Base-by-base conservation (phyloP, 1,140 invertebrate genomes). In the Mylabris phalerata region DNA sequence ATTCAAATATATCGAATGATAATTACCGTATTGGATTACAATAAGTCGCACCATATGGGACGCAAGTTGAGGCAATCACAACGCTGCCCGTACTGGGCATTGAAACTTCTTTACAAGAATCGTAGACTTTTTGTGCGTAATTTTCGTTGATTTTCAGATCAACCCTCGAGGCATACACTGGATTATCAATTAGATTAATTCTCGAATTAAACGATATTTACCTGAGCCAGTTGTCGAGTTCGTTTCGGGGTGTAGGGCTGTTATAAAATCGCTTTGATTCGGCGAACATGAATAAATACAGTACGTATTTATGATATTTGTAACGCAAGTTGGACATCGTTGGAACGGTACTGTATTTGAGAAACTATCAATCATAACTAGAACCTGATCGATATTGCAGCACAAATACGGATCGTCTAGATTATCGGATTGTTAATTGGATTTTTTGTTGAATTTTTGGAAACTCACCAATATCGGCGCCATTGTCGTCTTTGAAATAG, bases 11-110 rank as follows among this genome's bases (percentile, higher is more conserved):
- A 50, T 32, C n/a, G 47, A 7, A 13, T 1, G 41, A 48, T 42
- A 11, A 54, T 68, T 73, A 80, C 69, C 75, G 70, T 32, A 32
- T 4, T 7, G 82, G 73, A 27, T 71, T 78, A 57, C 85, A 87
- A 10, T 78, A 77, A 19, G 79, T 79, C 1, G 80, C 76, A 10
- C 80, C 79, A 60, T 81, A 82, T 9, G 67, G 69, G 0, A 84
- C 85, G 73, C 90, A 93, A 63, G 85, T 79, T 3, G 89, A 57
- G 55, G 82, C 82, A 68, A 93, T 78, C 11, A 84, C 87, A n/a
- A 80, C 77, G 40, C 78, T 68, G 19, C 89, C 87, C 2, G 80
- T 82, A 19, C 82, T 78, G 0, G 89, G 84, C 60, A 84, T 72
- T 6, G 84, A 67, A 9, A 86, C 79, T 0, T 75, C 69, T n/a